Evolutionary conservation across 2,797 vertebrate species (phyloP).

Genomic region (Lacerta bilineata): DNA sequence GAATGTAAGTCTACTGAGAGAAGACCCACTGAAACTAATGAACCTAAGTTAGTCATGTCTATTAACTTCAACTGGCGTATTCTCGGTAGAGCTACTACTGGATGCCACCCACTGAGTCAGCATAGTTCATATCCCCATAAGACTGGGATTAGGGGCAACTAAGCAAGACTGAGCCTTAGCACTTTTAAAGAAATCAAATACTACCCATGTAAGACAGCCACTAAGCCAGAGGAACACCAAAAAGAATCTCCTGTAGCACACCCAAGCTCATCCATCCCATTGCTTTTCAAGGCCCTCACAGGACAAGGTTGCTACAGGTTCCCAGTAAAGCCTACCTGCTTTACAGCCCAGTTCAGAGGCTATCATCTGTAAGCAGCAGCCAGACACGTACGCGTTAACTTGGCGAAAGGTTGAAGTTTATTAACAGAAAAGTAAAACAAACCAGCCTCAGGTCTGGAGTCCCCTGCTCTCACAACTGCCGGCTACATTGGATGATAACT

Average conservation of each 20-base stretch:
- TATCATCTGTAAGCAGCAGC: background rate
- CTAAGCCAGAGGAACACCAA: background rate
- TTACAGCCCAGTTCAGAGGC: background rate
- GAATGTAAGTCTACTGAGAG: no score
- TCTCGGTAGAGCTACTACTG: no score
- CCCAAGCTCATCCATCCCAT: background rate
- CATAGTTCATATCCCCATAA: background rate
- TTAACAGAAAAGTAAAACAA: no score
- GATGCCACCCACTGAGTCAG: background rate
- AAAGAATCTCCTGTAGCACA: background rate
- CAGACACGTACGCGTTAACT: no score
- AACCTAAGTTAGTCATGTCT: no score
- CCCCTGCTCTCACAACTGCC: no score
- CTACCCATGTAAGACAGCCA: background rate
- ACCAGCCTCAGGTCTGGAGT: no score
- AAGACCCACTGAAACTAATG: no score
- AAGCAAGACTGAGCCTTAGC: background rate
- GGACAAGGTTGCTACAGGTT: background rate
- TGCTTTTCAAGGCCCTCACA: background rate
- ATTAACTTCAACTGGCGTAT: no score
- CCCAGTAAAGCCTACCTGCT: background rate
- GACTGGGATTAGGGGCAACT: background rate
- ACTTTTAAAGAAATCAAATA: background rate
- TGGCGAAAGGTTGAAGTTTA: no score
- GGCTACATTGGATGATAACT: no score